Evolutionary conservation across 2,797 vertebrate species (phyloP), one percentile per base, ranked within the genome.

Genomic region (Mormyrops attenuatus): DNA sequence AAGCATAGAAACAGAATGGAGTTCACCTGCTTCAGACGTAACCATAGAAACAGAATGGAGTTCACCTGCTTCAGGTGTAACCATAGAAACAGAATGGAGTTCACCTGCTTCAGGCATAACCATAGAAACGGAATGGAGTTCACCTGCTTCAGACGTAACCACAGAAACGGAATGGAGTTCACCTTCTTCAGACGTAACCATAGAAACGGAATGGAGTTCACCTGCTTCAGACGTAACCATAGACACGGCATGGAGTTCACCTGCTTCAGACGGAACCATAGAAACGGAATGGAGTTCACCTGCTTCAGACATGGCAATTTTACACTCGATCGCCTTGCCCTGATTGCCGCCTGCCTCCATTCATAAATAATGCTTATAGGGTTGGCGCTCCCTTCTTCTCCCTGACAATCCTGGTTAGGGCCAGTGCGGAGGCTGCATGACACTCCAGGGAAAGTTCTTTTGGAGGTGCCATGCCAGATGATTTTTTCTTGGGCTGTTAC

Each of bases 291-390:
- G 38, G 17, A 44, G 15, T 20, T n/a, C 38, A 69, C 77, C 30
- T 47, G 15, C 41, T 84, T 84, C 77, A 49, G 77, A 84, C 66
- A 69, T 26, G 38, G 17, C 30, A 38, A 57, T 53, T 87, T 87
- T 87, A 34, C 11, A 57, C 5, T 60, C 30, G 13, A 17, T 55
- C 17, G 5, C 26, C 50, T 93, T 95, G 94, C 91, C 94, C 91
- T 30, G 13, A 82, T 20, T 47, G n/a, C 66, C 8, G 5, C 41
- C 63, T 22, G 26, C 13, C 55, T 34, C 49, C 44, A 34, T 89
- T 49, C 77, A 41, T 66, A 47, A 93, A 93, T 94, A 93, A 95
- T 93, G 95, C 95, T 93, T 92, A 91, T 92, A 88, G 49, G 91
- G 44, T 44, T 52, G 13, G 3, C 34, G 3, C 55, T 60, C 63